Evolutionary conservation across 2,113 vertebrate genomes (phyloP).

Genomic region (Suncus etruscus): DNA sequence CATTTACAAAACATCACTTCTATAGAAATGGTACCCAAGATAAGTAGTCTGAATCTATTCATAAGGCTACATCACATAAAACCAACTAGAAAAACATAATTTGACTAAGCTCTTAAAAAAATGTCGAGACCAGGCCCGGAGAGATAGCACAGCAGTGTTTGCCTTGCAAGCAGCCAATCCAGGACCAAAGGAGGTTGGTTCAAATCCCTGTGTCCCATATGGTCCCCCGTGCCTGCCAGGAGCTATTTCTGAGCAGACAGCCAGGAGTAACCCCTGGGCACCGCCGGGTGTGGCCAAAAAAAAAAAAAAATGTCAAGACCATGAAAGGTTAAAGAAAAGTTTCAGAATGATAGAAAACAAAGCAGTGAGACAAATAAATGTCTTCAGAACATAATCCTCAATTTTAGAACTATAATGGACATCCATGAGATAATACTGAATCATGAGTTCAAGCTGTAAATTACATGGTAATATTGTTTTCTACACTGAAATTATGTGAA

Average conservation of each 20-base stretch:
- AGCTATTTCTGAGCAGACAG: no score
- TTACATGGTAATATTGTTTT: background rate
- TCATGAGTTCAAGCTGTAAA: background rate
- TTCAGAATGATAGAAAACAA: background rate
- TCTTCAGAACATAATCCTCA: background rate
- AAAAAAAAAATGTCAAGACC: background rate
- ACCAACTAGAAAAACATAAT: background rate
- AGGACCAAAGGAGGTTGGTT: no score
- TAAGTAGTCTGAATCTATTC: background rate
- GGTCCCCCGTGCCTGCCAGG: no score
- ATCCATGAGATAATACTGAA: background rate
- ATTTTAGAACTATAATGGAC: background rate
- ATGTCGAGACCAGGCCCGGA: background rate
- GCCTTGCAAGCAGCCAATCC: no score
- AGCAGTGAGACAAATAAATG: background rate
- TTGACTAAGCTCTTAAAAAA: background rate
- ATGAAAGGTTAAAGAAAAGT: background rate
- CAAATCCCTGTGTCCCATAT: no score
- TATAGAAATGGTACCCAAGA: background rate
- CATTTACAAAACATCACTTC: background rate
- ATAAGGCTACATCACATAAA: constrained; percentile 19
- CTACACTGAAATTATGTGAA: background rate
- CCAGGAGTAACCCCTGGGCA: no score
- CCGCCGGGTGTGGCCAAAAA: no score
- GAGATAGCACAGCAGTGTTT: no score